Base-by-base conservation (phyloP, 1,140 invertebrate genomes). In the Panagrolaimus sp. region DNA sequence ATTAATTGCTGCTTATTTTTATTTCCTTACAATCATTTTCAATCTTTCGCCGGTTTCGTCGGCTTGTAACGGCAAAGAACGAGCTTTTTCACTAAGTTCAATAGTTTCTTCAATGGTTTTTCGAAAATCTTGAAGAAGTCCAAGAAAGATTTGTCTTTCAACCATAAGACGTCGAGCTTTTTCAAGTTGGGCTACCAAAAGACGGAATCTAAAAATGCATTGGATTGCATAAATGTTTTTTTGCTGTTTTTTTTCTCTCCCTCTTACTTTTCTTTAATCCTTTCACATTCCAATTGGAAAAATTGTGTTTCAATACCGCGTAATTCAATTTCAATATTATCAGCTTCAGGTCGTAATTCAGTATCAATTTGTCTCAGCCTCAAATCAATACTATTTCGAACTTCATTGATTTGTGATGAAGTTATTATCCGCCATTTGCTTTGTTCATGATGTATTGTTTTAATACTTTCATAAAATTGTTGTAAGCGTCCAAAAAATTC, bases 201-300 rank as follows among this genome's bases (percentile, higher is more conserved):
- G 21, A 58, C 52, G 52, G 52, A 58, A 58, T 58, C 52, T 58
- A 28, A 58, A 52, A 58, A 4, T 12, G 17, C 12, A 58, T 14
- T 17, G 26, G 17, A 21, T 52, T 52, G n/a, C 2, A n/a, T n/a
- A 24, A 52, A 58, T 58, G 52, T 58, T 58, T 58, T 58, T 58
- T 28, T 58, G 21, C 52, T 21, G 15, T 21, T 58, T 26, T 12
- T 21, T 58, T 10, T 4, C 8, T 21, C 10, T 12, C 17, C 12
- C 52, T 26, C 52, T 58, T 58, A 58, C 52, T 58, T 58, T 58
- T 58, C 52, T 28, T 58, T 58, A 58, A 58, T 58, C 28, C 52
- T 58, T 28, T 58, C 52, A 58, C 21, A 21, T 28, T 58, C 52
- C 21, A 58, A 28, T 58, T 58, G 52, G 17, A 58, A 58, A 58